Percentiles rank a stretch among this genome's conserved stretches.
phyloP scores from a whole-genome alignment of 2,113 vertebrate species.

The Chascanopsetta lugubris region DNA sequence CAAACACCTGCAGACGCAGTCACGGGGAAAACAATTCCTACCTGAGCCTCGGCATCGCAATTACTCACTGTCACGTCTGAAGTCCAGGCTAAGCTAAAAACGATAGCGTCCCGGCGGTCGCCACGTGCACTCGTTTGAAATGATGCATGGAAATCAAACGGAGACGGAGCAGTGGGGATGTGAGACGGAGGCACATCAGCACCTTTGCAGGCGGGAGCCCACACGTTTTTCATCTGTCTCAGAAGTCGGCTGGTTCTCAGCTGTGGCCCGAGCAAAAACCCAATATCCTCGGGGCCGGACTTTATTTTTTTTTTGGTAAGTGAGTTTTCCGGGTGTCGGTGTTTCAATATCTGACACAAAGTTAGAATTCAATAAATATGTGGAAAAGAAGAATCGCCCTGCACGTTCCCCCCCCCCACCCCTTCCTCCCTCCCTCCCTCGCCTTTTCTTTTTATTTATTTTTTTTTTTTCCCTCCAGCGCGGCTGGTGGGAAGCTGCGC shows the following conservation, averaged over 20 bases:
- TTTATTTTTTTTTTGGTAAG: conserved; percentile 50
- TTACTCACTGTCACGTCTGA: conserved; percentile 55
- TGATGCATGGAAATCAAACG: conserved; percentile 54
- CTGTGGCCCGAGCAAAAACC: conserved; percentile 70
- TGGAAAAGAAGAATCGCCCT: conserved; percentile 63
- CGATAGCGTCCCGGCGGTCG: conserved; percentile 38
- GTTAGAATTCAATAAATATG: conserved; percentile 69
- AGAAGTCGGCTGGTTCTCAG: conserved; percentile 51
- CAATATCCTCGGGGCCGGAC: conserved; percentile 61
- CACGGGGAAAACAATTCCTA: too few species aligned
- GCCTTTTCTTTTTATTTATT: too few species aligned
- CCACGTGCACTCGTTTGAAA: conserved; percentile 50
- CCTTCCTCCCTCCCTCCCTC: conserved; percentile 42
- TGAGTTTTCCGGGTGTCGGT: conserved; percentile 66
- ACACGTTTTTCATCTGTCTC: conserved; percentile 65
- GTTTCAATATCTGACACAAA: conserved; percentile 65
- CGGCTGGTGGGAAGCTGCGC: conserved; percentile 32
- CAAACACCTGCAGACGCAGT: too few species aligned
- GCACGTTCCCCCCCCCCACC: conserved; percentile 14
- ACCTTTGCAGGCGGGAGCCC: conserved; percentile 40
- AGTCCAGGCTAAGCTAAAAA: conserved; percentile 46
- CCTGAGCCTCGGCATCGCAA: conserved; percentile 29
- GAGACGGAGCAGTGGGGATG: conserved; percentile 41
- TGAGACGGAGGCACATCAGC: conserved; percentile 39
- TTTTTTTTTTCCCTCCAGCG: conserved; percentile 9